Evolutionary conservation across 64 coral and sea anemone genomes (phyloP).

Genomic region (Stichodactyla helianthus): DNA sequence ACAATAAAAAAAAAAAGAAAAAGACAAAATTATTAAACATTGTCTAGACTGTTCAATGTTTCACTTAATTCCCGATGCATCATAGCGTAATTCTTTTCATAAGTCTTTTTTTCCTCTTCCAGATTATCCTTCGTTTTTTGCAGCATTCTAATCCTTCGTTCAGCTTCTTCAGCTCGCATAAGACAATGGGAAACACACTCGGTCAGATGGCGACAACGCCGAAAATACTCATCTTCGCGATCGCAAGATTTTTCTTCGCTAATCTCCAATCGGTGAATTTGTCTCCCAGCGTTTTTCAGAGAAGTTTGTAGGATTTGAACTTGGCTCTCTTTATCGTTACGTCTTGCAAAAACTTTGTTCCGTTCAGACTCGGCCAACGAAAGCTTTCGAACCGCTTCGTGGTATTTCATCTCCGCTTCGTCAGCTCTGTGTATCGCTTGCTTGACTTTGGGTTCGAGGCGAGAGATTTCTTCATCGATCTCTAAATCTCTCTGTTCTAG

Average conservation of each 20-base stretch:
- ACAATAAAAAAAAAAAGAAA: neutral
- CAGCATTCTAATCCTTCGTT: conserved; percentile 28
- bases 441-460: conserved; percentile 26
- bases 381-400: conserved; percentile 28
- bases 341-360: conserved; percentile 15
- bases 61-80: conserved; percentile 2
- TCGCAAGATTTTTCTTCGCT: conserved; percentile 51
- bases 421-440: conserved; percentile 16
- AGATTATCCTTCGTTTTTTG: neutral
- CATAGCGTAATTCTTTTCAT: neutral
- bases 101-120: conserved; percentile 9
- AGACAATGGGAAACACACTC: conserved; percentile 1
- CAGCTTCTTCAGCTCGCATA: conserved; percentile 33
- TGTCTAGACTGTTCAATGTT: neutral
- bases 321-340: neutral
- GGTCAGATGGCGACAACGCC: conserved; percentile 23
- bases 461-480: conserved; percentile 29
- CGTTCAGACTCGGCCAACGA: conserved; percentile 3
- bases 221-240: conserved; percentile 29
- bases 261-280: conserved; percentile 45
- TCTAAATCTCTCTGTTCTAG: conserved; percentile 41
- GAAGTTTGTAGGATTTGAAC: conserved; percentile 18
- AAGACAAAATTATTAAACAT: neutral
- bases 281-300: conserved; percentile 34
- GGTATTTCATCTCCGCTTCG: conserved; percentile 42